Base-by-base conservation (phyloP, 2,797 vertebrate genomes). In the Acanthurus leucopareius region DNA sequence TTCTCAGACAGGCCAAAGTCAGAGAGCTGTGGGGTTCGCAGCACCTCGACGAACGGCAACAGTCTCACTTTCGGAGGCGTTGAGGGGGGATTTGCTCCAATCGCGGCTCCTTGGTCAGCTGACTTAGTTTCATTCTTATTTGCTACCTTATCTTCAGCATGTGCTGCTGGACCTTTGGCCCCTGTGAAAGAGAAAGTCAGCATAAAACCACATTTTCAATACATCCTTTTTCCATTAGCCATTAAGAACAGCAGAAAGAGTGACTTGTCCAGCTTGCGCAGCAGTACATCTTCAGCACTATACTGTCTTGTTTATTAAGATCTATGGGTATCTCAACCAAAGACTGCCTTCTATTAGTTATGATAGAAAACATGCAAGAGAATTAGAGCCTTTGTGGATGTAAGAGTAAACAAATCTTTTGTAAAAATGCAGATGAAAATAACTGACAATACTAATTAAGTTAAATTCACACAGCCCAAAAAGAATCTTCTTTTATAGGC, bases 1-100 rank as follows among this genome's bases (percentile, higher is more conserved):
- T 97, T 91, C 4, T 95, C 95, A 1, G 97, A 97, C 65, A 99
- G 94, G 3, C 98, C 98, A 5, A 97, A 99, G 82, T 99, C 98
- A 0, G 96, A 95, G 47, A 99, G 96, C 72, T 95, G 96, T 0
- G 97, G 98, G 44, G 93, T 94, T 1, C 69, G 90, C 79, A 95
- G 76, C 0, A 69, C 75, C 49, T 95, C 94, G 0, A 7, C 1
- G 28, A 65, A 10, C 42, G 88, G 58, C 10, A 67, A 48, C 2
- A 16, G 62, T 1, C 85, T 72, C 19, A 82, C 66, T 81, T 78
- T 77, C 0, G 52, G 17, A 40, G 75, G 75, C 1, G 70, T 32
- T 40, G 72, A 54, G 5, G 40, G 35, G 20, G 0, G 15, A 38
- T 69, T 45, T 28, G 0, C 8, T 47, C 0, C 80, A 17, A 11